These are phyloP conservation scores for Machimus rusticus DNA, from an alignment of 2,888 invertebrate genomes.

Conservation along the genomic window DNA sequence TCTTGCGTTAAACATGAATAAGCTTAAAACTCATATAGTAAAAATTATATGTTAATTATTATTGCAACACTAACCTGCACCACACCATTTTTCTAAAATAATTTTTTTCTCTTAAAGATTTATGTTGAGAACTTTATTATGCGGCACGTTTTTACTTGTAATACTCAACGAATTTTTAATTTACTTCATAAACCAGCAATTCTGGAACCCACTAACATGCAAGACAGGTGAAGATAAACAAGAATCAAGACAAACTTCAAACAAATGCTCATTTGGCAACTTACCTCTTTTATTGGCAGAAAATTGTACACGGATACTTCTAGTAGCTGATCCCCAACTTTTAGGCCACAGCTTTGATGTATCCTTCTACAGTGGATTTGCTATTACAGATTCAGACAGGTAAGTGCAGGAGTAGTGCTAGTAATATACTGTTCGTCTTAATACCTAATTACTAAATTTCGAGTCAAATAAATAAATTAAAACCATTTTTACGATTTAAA, in stretches of 20 bases:
- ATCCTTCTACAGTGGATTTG: conserved; percentile 72
- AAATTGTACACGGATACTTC: conserved; percentile 71
- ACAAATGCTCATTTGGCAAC: neutral
- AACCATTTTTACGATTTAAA: too few relatives aligned
- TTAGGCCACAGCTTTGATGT: conserved; percentile 81
- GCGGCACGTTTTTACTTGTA: conserved; percentile 37
- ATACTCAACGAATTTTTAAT: conserved; percentile 50
- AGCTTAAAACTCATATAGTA: too few relatives aligned
- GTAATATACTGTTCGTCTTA: neutral
- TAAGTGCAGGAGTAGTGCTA: conserved; percentile 57
- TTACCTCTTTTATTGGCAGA: conserved; percentile 50
- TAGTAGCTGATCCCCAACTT: conserved; percentile 92
- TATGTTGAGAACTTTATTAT: conserved; percentile 23
- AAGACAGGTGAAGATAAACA: conserved; percentile 54
- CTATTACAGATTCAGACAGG: conserved; percentile 90
- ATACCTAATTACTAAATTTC: too few relatives aligned
- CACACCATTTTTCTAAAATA: neutral
- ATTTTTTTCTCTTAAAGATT: neutral
- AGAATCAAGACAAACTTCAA: neutral
- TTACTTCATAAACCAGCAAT: conserved; percentile 57
- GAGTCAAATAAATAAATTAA: too few relatives aligned
- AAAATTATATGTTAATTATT: neutral
- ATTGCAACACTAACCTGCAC: neutral
- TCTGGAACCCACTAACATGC: conserved; percentile 59
- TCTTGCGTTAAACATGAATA: too few relatives aligned